Evolutionary conservation across 2,888 invertebrate species (phyloP).

Genomic region (Aethes cnicana): DNA sequence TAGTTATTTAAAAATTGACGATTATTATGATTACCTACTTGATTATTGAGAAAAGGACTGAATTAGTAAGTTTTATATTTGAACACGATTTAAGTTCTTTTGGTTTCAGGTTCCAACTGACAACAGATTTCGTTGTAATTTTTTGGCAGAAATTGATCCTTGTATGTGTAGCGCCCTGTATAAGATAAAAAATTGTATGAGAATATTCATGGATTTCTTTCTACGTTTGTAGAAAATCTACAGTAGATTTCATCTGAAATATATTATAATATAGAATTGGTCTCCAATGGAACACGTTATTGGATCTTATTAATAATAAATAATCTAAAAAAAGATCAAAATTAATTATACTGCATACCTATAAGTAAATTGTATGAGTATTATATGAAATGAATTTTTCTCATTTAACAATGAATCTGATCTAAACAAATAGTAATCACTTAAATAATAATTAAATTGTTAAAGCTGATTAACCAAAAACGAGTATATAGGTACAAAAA

Average conservation of each 20-base stretch:
- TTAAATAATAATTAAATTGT: conserved; percentile 32
- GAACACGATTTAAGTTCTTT: conserved; percentile 39
- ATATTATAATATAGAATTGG: conserved; percentile 42
- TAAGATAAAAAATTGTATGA: conserved; percentile 3
- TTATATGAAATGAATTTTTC: neutral
- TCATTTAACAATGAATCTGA: neutral
- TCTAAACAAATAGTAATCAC: conserved; percentile 1
- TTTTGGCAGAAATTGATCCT: conserved; percentile 6
- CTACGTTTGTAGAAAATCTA: conserved; percentile 48
- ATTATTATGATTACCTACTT: too few relatives aligned
- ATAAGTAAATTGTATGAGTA: too few relatives aligned
- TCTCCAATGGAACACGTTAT: conserved; percentile 50
- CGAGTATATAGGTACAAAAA: conserved; percentile 31
- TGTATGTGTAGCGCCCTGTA: conserved; percentile 16
- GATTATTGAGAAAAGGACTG: conserved; percentile 37
- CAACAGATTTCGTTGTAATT: conserved; percentile 18
- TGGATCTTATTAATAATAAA: conserved; percentile 31
- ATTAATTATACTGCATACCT: too few relatives aligned
- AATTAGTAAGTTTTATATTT: conserved; percentile 29
- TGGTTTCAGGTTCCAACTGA: conserved; percentile 4
- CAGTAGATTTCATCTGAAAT: conserved; percentile 47
- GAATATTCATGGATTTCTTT: conserved; percentile 18
- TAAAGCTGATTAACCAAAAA: conserved; percentile 50
- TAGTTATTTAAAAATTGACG: conserved; percentile 41
- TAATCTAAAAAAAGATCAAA: conserved; percentile 22